Conservation (phyloP, 1,140 invertebrate genomes). For the Sitobion miscanthi region DNA sequence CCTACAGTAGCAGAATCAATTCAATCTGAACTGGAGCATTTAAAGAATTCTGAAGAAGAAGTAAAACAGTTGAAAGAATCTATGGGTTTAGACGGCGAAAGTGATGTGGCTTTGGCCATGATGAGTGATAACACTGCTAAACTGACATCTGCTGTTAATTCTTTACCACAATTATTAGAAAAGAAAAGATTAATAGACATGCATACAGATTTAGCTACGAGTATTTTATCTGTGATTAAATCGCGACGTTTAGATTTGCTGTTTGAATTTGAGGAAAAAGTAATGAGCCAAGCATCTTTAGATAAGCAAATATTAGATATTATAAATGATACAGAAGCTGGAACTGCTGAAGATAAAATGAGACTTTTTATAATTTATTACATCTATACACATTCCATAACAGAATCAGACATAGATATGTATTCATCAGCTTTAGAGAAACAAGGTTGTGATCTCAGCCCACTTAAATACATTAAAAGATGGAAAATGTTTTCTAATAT, state of each 20-base stretch:
- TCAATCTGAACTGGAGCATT: slow-evolving; percentile 96
- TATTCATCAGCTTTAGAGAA: slow-evolving; percentile 78
- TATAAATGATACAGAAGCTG: slow-evolving; percentile 83
- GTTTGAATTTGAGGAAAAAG: slow-evolving; percentile 97
- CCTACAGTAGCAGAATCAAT: slow-evolving; percentile 97
- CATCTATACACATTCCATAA: slow-evolving; percentile 80
- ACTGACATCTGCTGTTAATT: slow-evolving; percentile 93
- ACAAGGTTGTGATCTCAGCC: slow-evolving; percentile 84
- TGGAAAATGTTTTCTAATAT: slow-evolving; percentile 90
- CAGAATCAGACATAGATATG: slow-evolving; percentile 82
- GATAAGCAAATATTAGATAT: slow-evolving; percentile 81
- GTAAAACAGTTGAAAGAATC: slow-evolving; percentile 92
- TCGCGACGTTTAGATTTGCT: slow-evolving; percentile 88
- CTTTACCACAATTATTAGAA: slow-evolving; percentile 93
- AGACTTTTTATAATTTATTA: slow-evolving; percentile 95
- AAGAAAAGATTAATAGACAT: slow-evolving; percentile 97
- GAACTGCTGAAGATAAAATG: slow-evolving; percentile 91
- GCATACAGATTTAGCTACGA: slow-evolving; percentile 97
- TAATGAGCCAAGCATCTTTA: slow-evolving; percentile 83
- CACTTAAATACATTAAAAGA: slow-evolving; percentile 84
- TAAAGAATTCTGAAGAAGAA: slow-evolving; percentile 92
- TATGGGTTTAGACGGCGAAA: slow-evolving; percentile 86
- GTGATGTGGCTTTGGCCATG: slow-evolving; percentile 77
- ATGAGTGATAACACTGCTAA: slow-evolving; percentile 93
- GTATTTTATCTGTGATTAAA: slow-evolving; percentile 90